phyloP scores from a whole-genome alignment of 2,113 vertebrate genomes.

The Sylvietta virens region DNA sequence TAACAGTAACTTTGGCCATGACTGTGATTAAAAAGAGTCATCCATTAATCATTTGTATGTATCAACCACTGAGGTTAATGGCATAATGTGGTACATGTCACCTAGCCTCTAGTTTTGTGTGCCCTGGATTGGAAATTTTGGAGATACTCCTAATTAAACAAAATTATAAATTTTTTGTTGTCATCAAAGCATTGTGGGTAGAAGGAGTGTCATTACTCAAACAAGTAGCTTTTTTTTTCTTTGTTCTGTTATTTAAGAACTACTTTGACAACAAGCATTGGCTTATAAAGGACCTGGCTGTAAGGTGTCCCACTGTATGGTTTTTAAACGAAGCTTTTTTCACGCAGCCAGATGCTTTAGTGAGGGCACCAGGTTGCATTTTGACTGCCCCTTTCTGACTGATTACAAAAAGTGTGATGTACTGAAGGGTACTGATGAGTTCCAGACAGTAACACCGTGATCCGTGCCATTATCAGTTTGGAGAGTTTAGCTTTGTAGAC shows the following conservation, averaged over 20 bases:
- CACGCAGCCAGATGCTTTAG: background rate
- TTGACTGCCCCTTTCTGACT: background rate
- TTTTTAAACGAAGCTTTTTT: background rate
- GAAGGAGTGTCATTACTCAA: background rate
- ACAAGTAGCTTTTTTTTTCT: rapidly evolving
- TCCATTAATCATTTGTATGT: background rate
- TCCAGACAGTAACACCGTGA: background rate
- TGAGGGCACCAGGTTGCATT: background rate
- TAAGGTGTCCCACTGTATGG: background rate
- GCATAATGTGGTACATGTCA: background rate
- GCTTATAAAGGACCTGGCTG: background rate
- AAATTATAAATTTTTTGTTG: background rate
- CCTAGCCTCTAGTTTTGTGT: background rate
- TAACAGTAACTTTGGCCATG: no score
- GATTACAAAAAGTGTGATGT: background rate
- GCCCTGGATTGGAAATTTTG: background rate
- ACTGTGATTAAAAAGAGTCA: background rate
- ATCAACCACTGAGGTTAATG: background rate
- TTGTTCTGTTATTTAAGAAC: background rate
- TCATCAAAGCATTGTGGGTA: background rate
- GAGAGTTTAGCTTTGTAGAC: background rate
- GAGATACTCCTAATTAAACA: background rate
- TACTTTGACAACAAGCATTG: background rate
- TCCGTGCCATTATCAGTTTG: background rate
- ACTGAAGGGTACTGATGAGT: background rate